Base-by-base conservation (phyloP, 2,888 invertebrate species). In the Acholoe squamosa region DNA sequence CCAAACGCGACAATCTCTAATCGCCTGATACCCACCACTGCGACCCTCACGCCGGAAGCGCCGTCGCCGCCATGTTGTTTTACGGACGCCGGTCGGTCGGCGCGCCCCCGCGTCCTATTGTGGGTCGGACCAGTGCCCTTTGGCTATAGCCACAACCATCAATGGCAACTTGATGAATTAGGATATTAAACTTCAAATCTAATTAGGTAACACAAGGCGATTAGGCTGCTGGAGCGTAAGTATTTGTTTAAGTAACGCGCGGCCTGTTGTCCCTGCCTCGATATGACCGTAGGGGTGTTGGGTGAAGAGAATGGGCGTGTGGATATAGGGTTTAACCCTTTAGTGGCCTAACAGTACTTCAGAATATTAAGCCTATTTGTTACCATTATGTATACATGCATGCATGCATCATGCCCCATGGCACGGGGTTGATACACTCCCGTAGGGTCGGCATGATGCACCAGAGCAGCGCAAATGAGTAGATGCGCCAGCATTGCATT, bases 191-290 rank as follows among this genome's bases (percentile, higher is more conserved):
- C 84, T 84, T 84, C 84, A 22, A 84, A 84, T 84, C 84, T 84
- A 84, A 84, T 84, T 84, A 84, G 84, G 84, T 84, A 84, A 84
- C 52, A 84, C 34, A 71, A 28, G 34, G 84, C 84, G 84, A 84
- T 84, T 84, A 84, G 43, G 43, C 43, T 25, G 84, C 84, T 25
- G 34, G 33, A 43, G 43, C 34, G 43, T 22, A 16, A 19, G 84
- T 84, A 43, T 84, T 84, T 84, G 84, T 84, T 34, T 22, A 84
- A 84, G 84, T 16, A 51, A 84, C 52, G 52, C 84, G 34, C 43
- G 61, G 22, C 61, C 61, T 61, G 22, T 61, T 61, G 61, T 61
- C 5, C 43, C 43, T 43, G 43, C 43, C 10, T 43, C 5, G 43
- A 43, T 3, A 43, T 43, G 5, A 43, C 43, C 43, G 43, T 43